Evolutionary conservation across 2,113 vertebrate genomes (phyloP).

Genomic region (crab-eating macaque (Macaca fascicularis)): T2T-MFA8v1.1 NC_088386.1:105736001-105736500

Average conservation of each 20-base stretch:
- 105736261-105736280: not conserved
- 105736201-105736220: not conserved
- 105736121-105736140: not conserved
- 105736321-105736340: not conserved
- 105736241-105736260: not conserved
- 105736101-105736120: not conserved
- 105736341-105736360: too few relatives aligned
- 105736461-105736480: not conserved
- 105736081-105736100: conserved; percentile 28
- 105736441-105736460: not conserved
- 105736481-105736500: not conserved
- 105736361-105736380: not conserved
- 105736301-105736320: not conserved
- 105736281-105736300: conserved; percentile 6
- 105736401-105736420: not conserved
- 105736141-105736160: not conserved
- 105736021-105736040: not conserved
- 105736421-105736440: not conserved
- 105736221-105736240: not conserved
- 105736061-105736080: conserved; percentile 14
- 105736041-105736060: conserved; percentile 36
- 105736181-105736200: not conserved
- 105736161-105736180: not conserved
- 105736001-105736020: not conserved
- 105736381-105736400: not conserved